Percentiles rank a stretch among this genome's conserved stretches.
These are phyloP conservation scores for Oenanthe oenanthe DNA, from an alignment of 2,113 vertebrate genomes.

Conservation along the genomic window DNA sequence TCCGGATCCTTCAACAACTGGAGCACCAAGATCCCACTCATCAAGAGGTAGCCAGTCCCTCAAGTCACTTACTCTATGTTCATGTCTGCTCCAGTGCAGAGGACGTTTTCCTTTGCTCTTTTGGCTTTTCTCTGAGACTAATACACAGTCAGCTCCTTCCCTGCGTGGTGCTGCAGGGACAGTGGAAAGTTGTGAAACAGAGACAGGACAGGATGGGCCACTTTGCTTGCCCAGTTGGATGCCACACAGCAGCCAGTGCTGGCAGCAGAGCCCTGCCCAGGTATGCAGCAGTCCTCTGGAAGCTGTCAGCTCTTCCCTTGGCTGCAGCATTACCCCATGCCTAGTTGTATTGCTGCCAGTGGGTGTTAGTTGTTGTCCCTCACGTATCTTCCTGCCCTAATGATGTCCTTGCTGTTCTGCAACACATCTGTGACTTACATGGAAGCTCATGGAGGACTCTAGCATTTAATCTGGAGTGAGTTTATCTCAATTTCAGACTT, in stretches of 20 bases:
- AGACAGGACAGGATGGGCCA: not conserved
- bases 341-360: not conserved
- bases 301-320: not conserved
- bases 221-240: not conserved
- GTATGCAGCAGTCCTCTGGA: not conserved
- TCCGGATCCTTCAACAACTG: conserved; percentile 97
- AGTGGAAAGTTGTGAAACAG: not conserved
- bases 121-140: not conserved
- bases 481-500: not conserved
- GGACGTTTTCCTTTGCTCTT: not conserved
- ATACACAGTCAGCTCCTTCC: not conserved
- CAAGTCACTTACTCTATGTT: not conserved
- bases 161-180: not conserved
- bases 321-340: not conserved
- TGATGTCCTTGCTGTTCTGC: not conserved
- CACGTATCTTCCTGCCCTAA: not conserved
- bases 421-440: not conserved
- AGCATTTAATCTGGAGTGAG: not conserved
- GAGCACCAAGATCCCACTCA: conserved; percentile 94
- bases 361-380: not conserved
- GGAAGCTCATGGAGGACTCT: not conserved
- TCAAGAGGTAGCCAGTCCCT: conserved; percentile 85
- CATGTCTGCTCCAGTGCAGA: not conserved
- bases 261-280: not conserved
- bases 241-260: not conserved